A percentile compares a stretch with the other conserved stretches of the same genome.
Conservation (phyloP, 1,140 invertebrate species). For the Euura lappo region DNA sequence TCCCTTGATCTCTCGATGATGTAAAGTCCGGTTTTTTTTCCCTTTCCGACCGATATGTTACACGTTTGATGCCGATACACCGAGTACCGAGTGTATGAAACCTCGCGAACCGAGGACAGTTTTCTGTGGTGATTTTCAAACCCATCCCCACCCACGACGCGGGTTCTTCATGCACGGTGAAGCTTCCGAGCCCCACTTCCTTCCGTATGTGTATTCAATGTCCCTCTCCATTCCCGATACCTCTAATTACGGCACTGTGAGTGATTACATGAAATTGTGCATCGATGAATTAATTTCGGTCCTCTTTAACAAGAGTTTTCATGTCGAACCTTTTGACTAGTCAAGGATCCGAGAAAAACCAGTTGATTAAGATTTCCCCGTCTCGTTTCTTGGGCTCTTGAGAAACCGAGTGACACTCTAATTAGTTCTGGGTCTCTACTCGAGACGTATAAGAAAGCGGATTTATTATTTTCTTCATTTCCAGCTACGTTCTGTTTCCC, state of each 20-base stretch:
- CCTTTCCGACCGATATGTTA: not conserved
- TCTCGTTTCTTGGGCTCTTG: too few species aligned
- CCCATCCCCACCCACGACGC: slow-evolving; percentile 24
- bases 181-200: slow-evolving; percentile 57
- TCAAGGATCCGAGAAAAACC: too few species aligned
- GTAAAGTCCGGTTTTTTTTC: too few species aligned
- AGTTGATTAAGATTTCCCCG: too few species aligned
- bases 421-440: slow-evolving; percentile 38
- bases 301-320: too few species aligned
- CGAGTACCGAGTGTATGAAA: not conserved
- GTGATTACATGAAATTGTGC: not conserved
- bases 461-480: not conserved
- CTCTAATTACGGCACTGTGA: not conserved
- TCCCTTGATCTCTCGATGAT: too few species aligned
- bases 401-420: slow-evolving; percentile 33
- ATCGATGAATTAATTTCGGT: not conserved
- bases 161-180: slow-evolving; percentile 44
- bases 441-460: slow-evolving; percentile 23
- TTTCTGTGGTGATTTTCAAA: not conserved
- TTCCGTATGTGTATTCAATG: slow-evolving; percentile 40
- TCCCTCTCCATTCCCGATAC: not conserved
- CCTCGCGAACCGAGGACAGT: not conserved
- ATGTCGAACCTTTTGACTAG: too few species aligned
- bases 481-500: too few species aligned
- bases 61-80: slow-evolving; percentile 1